These are phyloP conservation scores for Leptodactylus fuscus DNA, from an alignment of 2,113 vertebrate genomes.

Conservation along the genomic window DNA sequence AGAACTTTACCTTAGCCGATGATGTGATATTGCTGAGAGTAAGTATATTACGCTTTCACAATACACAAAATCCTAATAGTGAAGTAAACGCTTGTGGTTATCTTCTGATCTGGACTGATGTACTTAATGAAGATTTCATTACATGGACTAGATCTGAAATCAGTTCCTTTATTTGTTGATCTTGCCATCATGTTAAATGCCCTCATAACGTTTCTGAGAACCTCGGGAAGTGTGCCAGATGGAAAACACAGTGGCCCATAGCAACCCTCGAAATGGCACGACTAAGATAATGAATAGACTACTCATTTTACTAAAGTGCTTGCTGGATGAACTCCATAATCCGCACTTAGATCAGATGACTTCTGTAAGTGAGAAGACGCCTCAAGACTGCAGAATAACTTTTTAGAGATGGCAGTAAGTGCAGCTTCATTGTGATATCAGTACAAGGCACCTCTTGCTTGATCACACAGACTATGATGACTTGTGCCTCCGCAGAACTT, in stretches of 20 bases:
- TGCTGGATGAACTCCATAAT: constrained; percentile 49
- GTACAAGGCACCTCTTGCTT: no score
- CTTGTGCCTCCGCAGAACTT: background rate
- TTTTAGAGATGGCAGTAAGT: no score
- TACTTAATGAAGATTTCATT: no score
- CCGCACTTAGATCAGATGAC: constrained; percentile 28
- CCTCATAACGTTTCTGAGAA: background rate
- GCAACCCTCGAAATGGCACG: background rate
- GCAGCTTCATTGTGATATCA: no score
- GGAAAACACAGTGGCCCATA: background rate
- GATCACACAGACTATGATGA: background rate
- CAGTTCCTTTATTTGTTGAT: background rate
- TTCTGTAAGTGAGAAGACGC: constrained; percentile 32
- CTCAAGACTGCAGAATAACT: constrained; percentile 12
- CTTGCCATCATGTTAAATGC: background rate
- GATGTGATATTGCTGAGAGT: no score
- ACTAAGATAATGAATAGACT: constrained; percentile 42
- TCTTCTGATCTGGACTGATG: no score
- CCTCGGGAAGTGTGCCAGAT: background rate
- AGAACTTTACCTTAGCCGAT: no score
- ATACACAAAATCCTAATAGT: no score
- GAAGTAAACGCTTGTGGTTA: no score
- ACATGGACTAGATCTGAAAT: background rate
- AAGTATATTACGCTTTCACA: no score
- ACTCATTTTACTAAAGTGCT: constrained; percentile 33